phyloP scores from a whole-genome alignment of 2,888 invertebrate genomes.

The Chaitophorus viminalis region DNA sequence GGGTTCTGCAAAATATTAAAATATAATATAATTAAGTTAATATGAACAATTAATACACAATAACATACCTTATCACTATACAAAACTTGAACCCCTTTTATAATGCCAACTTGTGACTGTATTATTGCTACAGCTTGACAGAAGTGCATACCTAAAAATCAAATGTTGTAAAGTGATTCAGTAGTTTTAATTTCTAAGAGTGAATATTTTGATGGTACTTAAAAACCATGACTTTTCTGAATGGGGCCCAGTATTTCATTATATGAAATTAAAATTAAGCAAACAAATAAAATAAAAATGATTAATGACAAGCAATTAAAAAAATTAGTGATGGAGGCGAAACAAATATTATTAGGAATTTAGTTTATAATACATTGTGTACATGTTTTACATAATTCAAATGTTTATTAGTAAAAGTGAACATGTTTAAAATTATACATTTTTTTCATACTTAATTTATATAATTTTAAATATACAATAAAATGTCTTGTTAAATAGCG shows the following conservation, averaged over 20 bases:
- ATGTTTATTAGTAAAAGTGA: too few relatives aligned
- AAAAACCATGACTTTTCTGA: too few relatives aligned
- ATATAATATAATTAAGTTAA: neutral
- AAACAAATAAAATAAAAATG: too few relatives aligned
- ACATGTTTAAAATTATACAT: neutral
- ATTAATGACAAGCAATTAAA: too few relatives aligned
- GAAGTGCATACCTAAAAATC: slow-evolving; percentile 93
- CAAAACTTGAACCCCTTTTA: slow-evolving; percentile 94
- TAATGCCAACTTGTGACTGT: slow-evolving; percentile 93
- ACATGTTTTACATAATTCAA: too few relatives aligned
- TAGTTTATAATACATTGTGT: too few relatives aligned
- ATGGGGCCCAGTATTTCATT: too few relatives aligned
- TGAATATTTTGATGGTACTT: neutral
- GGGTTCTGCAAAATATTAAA: slow-evolving; percentile 79
- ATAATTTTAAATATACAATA: neutral
- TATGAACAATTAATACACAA: neutral
- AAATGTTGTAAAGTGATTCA: neutral
- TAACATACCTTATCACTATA: slow-evolving; percentile 90
- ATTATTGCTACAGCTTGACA: slow-evolving; percentile 96
- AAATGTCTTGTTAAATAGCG: neutral
- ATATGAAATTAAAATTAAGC: too few relatives aligned
- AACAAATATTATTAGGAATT: too few relatives aligned
- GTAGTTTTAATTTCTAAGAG: neutral
- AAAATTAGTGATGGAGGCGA: too few relatives aligned
- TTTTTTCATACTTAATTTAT: neutral